Conservation (phyloP, 2,113 vertebrate genomes). For the Apaloderma vittatum region DNA sequence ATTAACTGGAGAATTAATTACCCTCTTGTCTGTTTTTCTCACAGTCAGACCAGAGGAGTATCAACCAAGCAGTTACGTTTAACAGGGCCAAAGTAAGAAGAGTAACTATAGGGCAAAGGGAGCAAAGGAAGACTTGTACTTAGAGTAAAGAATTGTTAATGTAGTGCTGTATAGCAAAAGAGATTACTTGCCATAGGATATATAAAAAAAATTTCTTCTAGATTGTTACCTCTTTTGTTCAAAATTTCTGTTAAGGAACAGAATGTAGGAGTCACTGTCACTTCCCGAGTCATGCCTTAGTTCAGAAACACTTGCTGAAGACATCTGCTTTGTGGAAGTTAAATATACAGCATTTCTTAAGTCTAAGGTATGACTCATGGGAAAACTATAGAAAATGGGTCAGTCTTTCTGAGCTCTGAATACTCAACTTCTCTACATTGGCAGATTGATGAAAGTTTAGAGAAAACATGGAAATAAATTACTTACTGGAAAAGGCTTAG, state of each 20-base stretch:
- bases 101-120: not conserved
- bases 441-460: not conserved
- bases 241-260: not conserved
- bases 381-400: not conserved
- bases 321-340: constrained; percentile 32
- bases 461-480: not conserved
- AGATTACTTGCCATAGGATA: not conserved
- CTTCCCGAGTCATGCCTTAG: not conserved
- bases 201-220: not conserved
- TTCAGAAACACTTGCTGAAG: constrained; percentile 31
- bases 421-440: not conserved
- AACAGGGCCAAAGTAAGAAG: not conserved
- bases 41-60: not conserved
- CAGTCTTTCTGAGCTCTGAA: not conserved
- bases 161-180: not conserved
- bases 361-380: not conserved
- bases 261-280: constrained; percentile 21
- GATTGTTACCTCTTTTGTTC: not conserved
- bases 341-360: not conserved
- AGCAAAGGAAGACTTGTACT: not conserved
- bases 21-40: not conserved
- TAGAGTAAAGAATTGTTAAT: not conserved
- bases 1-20: not conserved
- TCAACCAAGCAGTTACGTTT: not conserved
- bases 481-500: not conserved